phyloP scores from a whole-genome alignment of 37 sponge, comb jelly and placozoan genomes.

The Agelas oroides region DNA sequence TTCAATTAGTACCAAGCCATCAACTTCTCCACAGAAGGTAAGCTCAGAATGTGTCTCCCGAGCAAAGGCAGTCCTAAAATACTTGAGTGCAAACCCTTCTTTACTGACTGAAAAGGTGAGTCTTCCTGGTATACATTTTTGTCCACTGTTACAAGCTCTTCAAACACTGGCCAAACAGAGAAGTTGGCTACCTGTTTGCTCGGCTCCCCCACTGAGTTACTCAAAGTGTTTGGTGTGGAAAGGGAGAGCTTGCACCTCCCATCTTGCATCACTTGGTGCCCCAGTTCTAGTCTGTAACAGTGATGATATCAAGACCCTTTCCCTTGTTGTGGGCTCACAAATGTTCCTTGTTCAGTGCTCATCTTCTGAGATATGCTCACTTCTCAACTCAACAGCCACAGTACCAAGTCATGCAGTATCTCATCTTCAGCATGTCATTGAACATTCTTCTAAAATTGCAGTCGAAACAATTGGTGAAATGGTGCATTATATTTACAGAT shows the following conservation, averaged over 20 bases:
- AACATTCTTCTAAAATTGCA: no score
- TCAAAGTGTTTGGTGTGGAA: conserved; percentile 50
- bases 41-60: not conserved
- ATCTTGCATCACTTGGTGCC: conserved; percentile 21
- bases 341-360: not conserved
- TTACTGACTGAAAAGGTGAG: no score
- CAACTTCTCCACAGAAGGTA: conserved; percentile 6
- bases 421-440: no score
- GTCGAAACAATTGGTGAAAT: no score
- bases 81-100: not conserved
- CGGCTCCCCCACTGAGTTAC: conserved; percentile 19
- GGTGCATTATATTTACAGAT: no score
- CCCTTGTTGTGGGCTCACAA: conserved; percentile 54
- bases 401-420: no score
- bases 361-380: no score
- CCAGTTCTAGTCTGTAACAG: not conserved
- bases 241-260: conserved; percentile 30
- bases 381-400: no score
- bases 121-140: no score
- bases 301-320: not conserved
- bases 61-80: conserved; percentile 47
- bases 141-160: not conserved
- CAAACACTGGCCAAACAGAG: not conserved
- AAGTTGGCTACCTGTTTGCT: conserved; percentile 57
- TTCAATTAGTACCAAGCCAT: not conserved